phyloP scores from a whole-genome alignment of 1,140 invertebrate genomes.

The Drosophila ogumai region DNA sequence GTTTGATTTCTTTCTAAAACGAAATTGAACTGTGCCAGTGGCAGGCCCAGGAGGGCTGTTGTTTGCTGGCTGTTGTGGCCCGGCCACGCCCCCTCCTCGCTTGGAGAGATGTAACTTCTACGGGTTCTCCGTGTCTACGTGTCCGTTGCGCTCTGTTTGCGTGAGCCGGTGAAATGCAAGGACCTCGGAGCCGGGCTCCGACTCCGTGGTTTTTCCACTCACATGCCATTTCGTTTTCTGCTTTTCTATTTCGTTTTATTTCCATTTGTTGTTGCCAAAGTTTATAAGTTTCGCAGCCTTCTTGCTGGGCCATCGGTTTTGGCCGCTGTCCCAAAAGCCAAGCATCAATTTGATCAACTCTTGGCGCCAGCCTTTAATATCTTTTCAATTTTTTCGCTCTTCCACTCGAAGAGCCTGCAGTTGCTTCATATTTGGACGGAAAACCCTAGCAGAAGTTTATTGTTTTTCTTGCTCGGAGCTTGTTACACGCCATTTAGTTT shows the following conservation, averaged over 20 bases:
- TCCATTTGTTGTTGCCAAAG: conserved; percentile 46
- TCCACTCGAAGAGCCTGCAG: conserved; percentile 2
- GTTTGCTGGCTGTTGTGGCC: conserved; percentile 44
- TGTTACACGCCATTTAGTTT: conserved; percentile 79
- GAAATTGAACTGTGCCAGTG: conserved; percentile 78
- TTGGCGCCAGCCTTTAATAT: conserved; percentile 80
- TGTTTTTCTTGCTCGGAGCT: conserved; percentile 40
- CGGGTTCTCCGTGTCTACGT: conserved; percentile 36
- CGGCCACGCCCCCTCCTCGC: conserved; percentile 22
- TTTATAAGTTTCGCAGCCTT: conserved; percentile 65
- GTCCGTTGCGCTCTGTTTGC: conserved; percentile 71
- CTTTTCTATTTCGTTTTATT: conserved; percentile 46
- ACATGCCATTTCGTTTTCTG: conserved; percentile 47
- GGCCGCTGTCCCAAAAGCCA: conserved; percentile 70
- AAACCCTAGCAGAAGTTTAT: conserved; percentile 14
- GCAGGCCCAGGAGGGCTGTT: conserved; percentile 65
- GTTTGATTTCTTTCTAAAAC: conserved; percentile 35
- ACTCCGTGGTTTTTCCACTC: conserved; percentile 25
- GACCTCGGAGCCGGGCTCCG: conserved; percentile 23
- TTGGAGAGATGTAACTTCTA: conserved; percentile 40
- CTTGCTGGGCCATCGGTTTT: conserved; percentile 43
- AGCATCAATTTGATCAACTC: conserved; percentile 80
- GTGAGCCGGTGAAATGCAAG: conserved; percentile 42
- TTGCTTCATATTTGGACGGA: conserved; percentile 11
- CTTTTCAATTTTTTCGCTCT: conserved; percentile 49